Percentiles rank a stretch among this genome's conserved stretches.
Evolutionary conservation across 2,888 invertebrate genomes (phyloP).

Genomic region (Allygus modestus): DNA sequence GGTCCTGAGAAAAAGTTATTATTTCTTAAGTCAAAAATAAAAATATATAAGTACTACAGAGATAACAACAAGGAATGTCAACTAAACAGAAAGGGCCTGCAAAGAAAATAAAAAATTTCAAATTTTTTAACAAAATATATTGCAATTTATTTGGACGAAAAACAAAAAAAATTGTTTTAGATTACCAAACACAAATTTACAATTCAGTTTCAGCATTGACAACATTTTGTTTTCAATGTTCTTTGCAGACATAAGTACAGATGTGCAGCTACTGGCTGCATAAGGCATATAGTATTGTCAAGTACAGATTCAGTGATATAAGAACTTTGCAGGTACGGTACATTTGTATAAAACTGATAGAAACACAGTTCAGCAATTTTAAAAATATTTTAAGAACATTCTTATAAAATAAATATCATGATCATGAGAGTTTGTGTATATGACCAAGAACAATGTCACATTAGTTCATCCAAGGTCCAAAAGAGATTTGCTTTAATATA

Average conservation of each 20-base stretch:
- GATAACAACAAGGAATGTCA: conserved; percentile 13
- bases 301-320: conserved; percentile 24
- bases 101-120: neutral
- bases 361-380: no score
- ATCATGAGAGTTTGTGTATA: no score
- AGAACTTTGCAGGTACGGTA: neutral
- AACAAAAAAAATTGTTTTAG: neutral
- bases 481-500: no score
- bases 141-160: neutral
- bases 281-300: conserved; percentile 53
- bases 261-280: neutral
- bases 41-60: conserved; percentile 2
- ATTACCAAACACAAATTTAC: neutral
- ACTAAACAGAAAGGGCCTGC: conserved; percentile 14
- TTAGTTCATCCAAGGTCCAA: no score
- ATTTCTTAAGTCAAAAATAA: neutral
- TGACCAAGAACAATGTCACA: no score
- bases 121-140: neutral
- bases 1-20: neutral
- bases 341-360: no score
- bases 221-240: neutral
- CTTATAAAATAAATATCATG: no score
- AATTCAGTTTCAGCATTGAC: no score
- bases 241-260: conserved; percentile 38
- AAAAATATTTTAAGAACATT: no score